Conservation (phyloP, 2,797 vertebrate species). For the Diceros bicornis region DNA sequence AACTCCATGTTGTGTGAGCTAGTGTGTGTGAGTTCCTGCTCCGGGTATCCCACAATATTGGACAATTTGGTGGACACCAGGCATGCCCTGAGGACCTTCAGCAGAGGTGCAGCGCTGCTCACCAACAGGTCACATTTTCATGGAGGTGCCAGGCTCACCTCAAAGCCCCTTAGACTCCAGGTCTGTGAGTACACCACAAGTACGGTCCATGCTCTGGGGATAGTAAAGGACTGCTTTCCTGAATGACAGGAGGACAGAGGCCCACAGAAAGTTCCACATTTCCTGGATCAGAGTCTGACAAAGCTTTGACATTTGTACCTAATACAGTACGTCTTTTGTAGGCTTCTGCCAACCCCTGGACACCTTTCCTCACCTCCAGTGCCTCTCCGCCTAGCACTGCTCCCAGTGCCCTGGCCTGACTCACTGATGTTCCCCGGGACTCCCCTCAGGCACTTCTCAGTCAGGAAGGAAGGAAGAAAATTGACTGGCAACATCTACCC, state of each 20-base stretch:
- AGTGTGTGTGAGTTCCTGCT: not conserved
- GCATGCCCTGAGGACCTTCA: not conserved
- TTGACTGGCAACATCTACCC: too few relatives aligned
- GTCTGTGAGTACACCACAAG: not conserved
- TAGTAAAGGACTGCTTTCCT: not conserved
- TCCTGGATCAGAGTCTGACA: not conserved
- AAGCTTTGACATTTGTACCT: not conserved
- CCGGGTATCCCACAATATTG: not conserved
- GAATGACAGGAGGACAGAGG: not conserved
- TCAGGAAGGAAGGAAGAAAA: not conserved
- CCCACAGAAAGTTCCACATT: not conserved
- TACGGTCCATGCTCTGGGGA: not conserved
- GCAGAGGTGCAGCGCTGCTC: not conserved
- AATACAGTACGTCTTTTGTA: not conserved
- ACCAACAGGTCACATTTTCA: not conserved
- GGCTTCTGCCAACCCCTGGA: not conserved
- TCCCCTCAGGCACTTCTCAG: not conserved
- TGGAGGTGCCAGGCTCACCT: too few relatives aligned
- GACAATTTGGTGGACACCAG: not conserved
- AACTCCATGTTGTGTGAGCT: not conserved
- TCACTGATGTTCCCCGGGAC: too few relatives aligned
- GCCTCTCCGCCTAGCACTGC: not conserved
- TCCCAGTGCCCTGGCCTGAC: fast-evolving
- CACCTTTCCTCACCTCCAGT: not conserved
- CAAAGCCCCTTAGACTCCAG: not conserved